Base-by-base conservation (phyloP, 2,113 vertebrate species). In the Protobothrops flavoviridis region DNA sequence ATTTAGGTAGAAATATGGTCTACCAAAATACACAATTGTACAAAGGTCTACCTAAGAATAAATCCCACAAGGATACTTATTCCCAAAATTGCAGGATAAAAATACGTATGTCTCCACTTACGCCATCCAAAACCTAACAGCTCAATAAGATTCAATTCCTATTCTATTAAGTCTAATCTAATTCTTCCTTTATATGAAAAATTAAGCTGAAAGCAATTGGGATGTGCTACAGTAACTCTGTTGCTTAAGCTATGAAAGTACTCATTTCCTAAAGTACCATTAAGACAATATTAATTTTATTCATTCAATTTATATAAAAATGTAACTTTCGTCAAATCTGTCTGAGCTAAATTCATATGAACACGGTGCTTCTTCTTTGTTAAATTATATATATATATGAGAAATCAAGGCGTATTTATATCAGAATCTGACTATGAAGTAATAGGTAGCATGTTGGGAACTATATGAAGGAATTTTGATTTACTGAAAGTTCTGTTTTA, bases 121-220 rank as follows among this genome's bases (percentile, higher is more conserved):
- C 12, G 64, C 33, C 33, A 81, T 43, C 20, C 74, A 81, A 81
- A 81, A 81, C 12, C 64, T 69, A 69, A 13, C 3, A 43, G 74
- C 3, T 43, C n/a, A 39, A 21, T 81, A 81, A 50, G 8, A 81
- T 43, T 81, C 74, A 81, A 20, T 81, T 81, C 33, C 43, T 81
- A 96, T 96, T 98, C 95, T 96, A 96, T 93, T 95, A 95, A 95
- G 90, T 33, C 61, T 88, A 24, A 23, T 50, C 39, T 64, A 87
- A n/a, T 45, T n/a, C 12, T 87, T 53, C 26, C n/a, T 87, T 48
- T 45, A 45, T 91, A 59, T 90, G 85, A 89, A 88, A 95, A 96
- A 94, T 94, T 94, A 96, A 96, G 91, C 92, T 93, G 86, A 92
- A 88, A 55, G 48, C 33, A 33, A 39, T 17, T 69, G 21, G 15